These are phyloP conservation scores for Drosophila kikkawai DNA, from an alignment of 1,140 invertebrate genomes.

Conservation along the genomic window DNA sequence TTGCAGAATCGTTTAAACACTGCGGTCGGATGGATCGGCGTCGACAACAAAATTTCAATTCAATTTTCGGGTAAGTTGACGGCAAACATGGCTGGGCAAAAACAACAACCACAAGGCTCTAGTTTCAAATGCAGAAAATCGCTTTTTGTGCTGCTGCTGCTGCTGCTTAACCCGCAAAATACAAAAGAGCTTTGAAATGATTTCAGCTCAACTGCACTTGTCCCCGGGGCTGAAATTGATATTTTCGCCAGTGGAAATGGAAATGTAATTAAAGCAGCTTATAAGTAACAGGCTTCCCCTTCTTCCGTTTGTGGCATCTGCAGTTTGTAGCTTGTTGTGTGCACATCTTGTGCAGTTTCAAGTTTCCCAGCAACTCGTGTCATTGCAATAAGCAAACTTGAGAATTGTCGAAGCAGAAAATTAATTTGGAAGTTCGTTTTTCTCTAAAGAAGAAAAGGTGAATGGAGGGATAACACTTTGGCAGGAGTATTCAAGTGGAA, in stretches of 20 bases:
- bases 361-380: slow-evolving; percentile 31
- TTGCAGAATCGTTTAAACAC: slow-evolving; percentile 47
- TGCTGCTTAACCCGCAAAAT: slow-evolving; percentile 1
- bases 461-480: neutral
- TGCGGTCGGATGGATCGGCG: slow-evolving; percentile 31
- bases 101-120: slow-evolving; percentile 14
- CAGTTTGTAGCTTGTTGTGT: slow-evolving; percentile 7
- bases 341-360: slow-evolving; percentile 12
- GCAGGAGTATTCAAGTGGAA: slow-evolving; percentile 6
- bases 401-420: slow-evolving; percentile 51
- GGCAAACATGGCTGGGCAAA: slow-evolving; percentile 16
- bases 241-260: slow-evolving; percentile 34
- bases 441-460: slow-evolving; percentile 9
- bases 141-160: slow-evolving; percentile 7
- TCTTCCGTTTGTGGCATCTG: slow-evolving; percentile 15
- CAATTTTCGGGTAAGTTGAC: slow-evolving; percentile 60
- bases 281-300: slow-evolving; percentile 37
- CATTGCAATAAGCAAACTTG: slow-evolving; percentile 57
- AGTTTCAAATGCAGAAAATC: slow-evolving; percentile 46
- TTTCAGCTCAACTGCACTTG: slow-evolving; percentile 39
- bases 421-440: slow-evolving; percentile 56
- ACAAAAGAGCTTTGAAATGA: slow-evolving; percentile 26
- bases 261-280: slow-evolving; percentile 69
- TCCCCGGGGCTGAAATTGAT: slow-evolving; percentile 33
- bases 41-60: slow-evolving; percentile 8